phyloP scores from a whole-genome alignment of 2,113 vertebrate species.

The Rhynchopsitta pachyrhyncha region DNA sequence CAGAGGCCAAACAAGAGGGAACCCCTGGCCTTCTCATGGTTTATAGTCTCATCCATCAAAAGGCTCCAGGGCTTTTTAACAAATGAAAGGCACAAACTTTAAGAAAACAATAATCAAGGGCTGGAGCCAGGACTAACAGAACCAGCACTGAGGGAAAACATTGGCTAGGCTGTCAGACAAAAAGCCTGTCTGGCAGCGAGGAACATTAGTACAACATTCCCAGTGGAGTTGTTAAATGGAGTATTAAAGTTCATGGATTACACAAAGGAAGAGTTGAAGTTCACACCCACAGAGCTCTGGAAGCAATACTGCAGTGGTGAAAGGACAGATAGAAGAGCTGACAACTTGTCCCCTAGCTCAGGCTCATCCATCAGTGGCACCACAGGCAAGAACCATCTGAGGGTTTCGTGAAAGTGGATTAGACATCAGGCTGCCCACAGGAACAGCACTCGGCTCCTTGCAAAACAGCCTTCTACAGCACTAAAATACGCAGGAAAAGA shows the following conservation, averaged over 20 bases:
- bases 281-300: background rate
- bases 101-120: background rate
- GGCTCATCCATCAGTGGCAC: background rate
- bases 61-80: background rate
- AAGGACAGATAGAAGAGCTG: background rate
- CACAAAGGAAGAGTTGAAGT: background rate
- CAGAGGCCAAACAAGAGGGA: background rate
- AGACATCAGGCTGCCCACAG: background rate
- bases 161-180: background rate
- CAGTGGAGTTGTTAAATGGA: background rate
- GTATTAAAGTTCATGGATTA: background rate
- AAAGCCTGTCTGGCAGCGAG: background rate
- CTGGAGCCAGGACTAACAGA: constrained; percentile 9
- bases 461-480: background rate
- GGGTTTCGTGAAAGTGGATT: background rate
- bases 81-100: background rate
- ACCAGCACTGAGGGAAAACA: background rate
- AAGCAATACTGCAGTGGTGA: background rate
- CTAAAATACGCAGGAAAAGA: background rate
- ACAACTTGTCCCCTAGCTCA: background rate
- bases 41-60: background rate
- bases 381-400: fast-evolving
- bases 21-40: background rate
- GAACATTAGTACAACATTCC: background rate
- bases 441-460: background rate